Evolutionary conservation across 2,888 invertebrate species (phyloP).

Genomic region (Oconnorella tubifera): DNA sequence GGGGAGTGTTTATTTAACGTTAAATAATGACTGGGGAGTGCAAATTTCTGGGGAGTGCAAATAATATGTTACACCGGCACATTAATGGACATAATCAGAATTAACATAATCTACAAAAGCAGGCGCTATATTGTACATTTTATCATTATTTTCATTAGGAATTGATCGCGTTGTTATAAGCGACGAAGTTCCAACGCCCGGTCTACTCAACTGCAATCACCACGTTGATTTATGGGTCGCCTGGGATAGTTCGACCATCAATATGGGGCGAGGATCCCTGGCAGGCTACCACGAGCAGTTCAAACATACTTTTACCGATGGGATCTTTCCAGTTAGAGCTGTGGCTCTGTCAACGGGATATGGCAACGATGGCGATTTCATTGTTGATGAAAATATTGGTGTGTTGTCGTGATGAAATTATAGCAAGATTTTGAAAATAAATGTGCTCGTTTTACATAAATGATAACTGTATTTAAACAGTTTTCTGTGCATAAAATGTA

Average conservation of each 20-base stretch:
- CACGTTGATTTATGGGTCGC: slow-evolving; percentile 19
- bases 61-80: too few relatives aligned
- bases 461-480: too few relatives aligned
- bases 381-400: slow-evolving; percentile 19
- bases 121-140: not conserved
- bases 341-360: slow-evolving; percentile 15
- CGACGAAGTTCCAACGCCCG: slow-evolving; percentile 11
- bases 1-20: too few relatives aligned
- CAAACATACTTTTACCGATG: slow-evolving; percentile 9
- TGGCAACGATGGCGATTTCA: slow-evolving; percentile 10
- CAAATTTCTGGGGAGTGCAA: too few relatives aligned
- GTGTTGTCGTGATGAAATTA: not conserved
- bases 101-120: not conserved
- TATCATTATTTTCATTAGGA: too few relatives aligned
- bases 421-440: too few relatives aligned
- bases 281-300: slow-evolving; percentile 15
- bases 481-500: too few relatives aligned
- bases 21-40: too few relatives aligned
- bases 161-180: slow-evolving; percentile 9
- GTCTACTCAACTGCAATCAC: slow-evolving; percentile 11
- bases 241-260: slow-evolving; percentile 10
- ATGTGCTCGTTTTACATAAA: too few relatives aligned
- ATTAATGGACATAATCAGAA: not conserved
- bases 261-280: slow-evolving; percentile 16
- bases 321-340: slow-evolving; percentile 12